Conservation (phyloP, 2,797 vertebrate species). For the Phataginus tricuspis region DNA sequence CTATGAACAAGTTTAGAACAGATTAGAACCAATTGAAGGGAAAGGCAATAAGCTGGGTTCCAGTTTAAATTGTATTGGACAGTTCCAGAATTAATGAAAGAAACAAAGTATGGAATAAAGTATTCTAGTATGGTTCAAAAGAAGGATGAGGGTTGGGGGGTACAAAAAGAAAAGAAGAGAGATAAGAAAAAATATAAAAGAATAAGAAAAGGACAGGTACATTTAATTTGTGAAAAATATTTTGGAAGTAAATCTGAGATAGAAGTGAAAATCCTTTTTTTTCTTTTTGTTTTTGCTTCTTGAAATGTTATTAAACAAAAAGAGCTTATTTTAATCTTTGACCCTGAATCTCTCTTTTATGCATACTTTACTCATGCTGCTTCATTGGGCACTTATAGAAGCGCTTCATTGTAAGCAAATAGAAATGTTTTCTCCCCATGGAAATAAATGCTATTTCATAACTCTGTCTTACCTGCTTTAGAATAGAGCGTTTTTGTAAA, state of each 20-base stretch:
- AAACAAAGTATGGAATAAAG: neutral
- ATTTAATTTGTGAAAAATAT: neutral
- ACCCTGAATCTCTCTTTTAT: neutral
- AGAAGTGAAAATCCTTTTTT: neutral
- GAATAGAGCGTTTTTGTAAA: neutral
- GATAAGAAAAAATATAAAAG: neutral
- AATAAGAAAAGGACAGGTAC: rapidly evolving
- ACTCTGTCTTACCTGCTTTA: neutral
- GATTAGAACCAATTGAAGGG: neutral
- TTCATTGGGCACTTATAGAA: neutral
- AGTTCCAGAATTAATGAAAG: neutral
- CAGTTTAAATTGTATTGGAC: neutral
- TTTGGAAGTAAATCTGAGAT: neutral
- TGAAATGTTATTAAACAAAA: neutral
- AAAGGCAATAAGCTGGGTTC: neutral
- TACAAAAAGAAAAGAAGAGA: neutral
- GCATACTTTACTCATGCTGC: neutral
- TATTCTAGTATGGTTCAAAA: rapidly evolving
- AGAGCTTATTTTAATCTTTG: neutral
- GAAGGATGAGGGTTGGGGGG: rapidly evolving
- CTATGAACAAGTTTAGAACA: neutral
- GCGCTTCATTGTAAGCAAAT: neutral
- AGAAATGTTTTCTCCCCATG: neutral
- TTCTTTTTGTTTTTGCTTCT: neutral
- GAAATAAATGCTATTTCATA: neutral